Evolutionary conservation across 2,888 invertebrate genomes (phyloP), one percentile per base, ranked within the genome.

Genomic region (Tetanocera ferruginea): DNA sequence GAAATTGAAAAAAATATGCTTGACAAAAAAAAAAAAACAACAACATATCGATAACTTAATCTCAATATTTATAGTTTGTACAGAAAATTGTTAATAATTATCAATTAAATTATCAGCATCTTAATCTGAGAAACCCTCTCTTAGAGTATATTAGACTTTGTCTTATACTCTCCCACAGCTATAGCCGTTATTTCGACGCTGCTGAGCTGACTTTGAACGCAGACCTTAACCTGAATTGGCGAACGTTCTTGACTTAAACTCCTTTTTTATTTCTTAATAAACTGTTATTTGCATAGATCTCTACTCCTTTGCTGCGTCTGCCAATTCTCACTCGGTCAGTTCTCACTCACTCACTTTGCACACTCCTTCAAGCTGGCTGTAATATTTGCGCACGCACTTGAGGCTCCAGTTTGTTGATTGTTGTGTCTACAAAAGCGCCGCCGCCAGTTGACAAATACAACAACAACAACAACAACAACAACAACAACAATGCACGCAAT

Each of bases 331-430:
- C 19, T n/a, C 23, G 8, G 8, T 37, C 43, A 11, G 55, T 23
- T 9, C 55, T 23, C 55, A 6, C 19, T 52, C 52, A 55, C 23
- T 14, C 19, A 14, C 25, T 4, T 60, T 60, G 28, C 19, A 64
- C 14, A 31, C 28, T 31, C 64, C 31, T 31, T 17, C 64, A n/a
- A 64, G 14, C 64, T 31, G 11, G 34, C 57, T 31, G 17, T 43
- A 64, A 66, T 75, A 67, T 75, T 75, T 75, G 67, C 75, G 37
- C 51, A 75, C 51, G 55, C 37, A 75, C 75, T 66, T 23, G 52
- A 67, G 34, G 23, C 67, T 75, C 14, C 11, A 28, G 19, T n/a
- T 19, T 37, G 64, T 43, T 66, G 52, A 75, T 67, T 31, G 51
- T 66, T 64, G 37, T 64, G 31, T 52, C 60, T 43, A 67, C 66